Evolutionary conservation across 2,113 vertebrate genomes (phyloP).

Genomic region (Pitta sordida): DNA sequence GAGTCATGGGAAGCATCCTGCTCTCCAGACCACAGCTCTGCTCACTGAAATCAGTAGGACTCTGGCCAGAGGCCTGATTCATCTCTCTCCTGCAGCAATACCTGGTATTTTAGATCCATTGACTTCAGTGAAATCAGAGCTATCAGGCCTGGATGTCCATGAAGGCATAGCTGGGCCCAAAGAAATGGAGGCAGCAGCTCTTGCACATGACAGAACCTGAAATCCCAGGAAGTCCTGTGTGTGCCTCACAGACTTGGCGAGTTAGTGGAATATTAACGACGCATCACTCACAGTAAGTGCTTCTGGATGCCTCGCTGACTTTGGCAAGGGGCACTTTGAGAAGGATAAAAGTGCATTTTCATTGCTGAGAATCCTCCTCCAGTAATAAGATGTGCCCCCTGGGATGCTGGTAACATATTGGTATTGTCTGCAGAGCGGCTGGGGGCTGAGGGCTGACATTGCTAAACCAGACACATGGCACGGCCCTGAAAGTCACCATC

Average conservation of each 20-base stretch:
- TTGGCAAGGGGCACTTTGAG: slow-evolving; percentile 37
- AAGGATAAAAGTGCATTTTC: slow-evolving; percentile 42
- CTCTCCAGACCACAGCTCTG: background rate
- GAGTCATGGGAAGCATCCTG: background rate
- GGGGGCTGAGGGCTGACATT: background rate
- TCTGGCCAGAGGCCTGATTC: background rate
- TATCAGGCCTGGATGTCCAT: background rate
- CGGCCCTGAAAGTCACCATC: background rate
- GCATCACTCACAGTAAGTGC: background rate
- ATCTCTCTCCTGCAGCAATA: background rate
- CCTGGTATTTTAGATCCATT: background rate
- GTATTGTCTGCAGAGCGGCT: background rate
- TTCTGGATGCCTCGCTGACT: slow-evolving; percentile 36
- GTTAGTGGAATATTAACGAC: background rate
- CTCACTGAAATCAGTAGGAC: background rate
- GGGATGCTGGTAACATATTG: slow-evolving; percentile 3
- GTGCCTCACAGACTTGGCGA: background rate
- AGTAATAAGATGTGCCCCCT: background rate
- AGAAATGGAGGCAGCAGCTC: background rate
- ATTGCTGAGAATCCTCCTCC: slow-evolving; percentile 1
- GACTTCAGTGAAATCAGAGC: background rate
- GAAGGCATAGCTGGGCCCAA: background rate
- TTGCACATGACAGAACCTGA: background rate
- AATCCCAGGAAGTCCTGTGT: background rate
- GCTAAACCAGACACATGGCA: background rate